Percentiles rank a stretch among this genome's conserved stretches.
Evolutionary conservation across 2,797 vertebrate genomes (phyloP).

Genomic region (Columba guinea): DNA sequence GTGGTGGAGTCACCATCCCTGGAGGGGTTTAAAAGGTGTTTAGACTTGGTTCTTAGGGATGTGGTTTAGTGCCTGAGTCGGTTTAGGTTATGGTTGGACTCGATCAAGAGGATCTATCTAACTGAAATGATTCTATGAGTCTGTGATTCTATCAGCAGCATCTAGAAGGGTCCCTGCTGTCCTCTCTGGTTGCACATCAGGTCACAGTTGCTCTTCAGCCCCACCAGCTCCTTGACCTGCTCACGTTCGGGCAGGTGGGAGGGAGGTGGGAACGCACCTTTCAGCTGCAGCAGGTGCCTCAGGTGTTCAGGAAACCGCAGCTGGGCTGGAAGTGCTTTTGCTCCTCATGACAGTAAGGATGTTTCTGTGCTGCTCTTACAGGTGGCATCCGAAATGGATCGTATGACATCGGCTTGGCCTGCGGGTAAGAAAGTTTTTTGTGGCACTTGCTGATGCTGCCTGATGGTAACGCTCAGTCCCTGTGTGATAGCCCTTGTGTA

Average conservation of each 20-base stretch:
- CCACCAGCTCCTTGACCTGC: background rate
- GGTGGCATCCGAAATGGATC: conserved; percentile 90
- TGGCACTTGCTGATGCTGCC: background rate
- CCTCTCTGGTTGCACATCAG: background rate
- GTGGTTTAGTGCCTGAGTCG: too few species aligned
- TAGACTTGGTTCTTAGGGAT: too few species aligned
- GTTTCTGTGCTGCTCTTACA: conserved; percentile 73
- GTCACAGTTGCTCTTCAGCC: background rate
- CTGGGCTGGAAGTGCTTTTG: background rate
- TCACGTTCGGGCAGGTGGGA: background rate
- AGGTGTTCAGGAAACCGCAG: background rate
- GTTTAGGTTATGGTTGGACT: too few species aligned
- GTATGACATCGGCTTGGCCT: conserved; percentile 92
- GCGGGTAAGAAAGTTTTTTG: conserved; percentile 83
- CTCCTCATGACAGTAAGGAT: background rate
- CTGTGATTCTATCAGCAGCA: background rate
- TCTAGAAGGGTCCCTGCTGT: background rate
- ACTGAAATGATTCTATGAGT: too few species aligned
- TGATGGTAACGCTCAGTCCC: background rate
- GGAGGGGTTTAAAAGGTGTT: too few species aligned
- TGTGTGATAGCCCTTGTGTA: background rate
- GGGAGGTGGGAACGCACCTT: rapidly evolving
- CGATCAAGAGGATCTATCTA: too few species aligned
- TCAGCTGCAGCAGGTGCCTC: background rate
- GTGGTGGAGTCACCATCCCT: too few species aligned